Evolutionary conservation across 2,113 vertebrate genomes (phyloP).

Genomic region (Sinocyclocheilus anshuiensis): DNA sequence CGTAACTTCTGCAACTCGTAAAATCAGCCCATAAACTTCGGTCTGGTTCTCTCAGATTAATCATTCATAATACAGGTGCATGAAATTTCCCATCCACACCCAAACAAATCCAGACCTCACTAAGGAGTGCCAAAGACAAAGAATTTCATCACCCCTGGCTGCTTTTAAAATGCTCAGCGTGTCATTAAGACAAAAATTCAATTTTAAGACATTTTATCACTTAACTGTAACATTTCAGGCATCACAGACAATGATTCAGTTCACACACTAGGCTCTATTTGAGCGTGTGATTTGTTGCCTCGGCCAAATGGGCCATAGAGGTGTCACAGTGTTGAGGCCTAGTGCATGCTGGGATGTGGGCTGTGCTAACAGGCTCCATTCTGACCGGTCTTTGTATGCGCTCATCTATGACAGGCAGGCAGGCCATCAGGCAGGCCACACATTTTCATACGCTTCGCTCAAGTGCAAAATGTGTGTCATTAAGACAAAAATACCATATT

Average conservation of each 20-base stretch:
- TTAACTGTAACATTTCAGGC: too few species aligned
- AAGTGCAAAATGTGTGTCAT: too few species aligned
- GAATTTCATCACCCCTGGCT: conserved; percentile 20
- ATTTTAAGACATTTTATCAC: not conserved
- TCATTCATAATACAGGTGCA: conserved; percentile 15
- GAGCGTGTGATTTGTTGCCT: conserved; percentile 14
- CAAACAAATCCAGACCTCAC: conserved; percentile 16
- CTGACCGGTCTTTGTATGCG: not conserved
- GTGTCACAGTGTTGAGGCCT: conserved; percentile 5
- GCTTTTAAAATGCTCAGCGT: not conserved
- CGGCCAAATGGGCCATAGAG: conserved; percentile 12
- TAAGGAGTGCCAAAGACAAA: not conserved
- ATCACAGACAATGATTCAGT: not conserved
- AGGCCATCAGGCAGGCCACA: not conserved
- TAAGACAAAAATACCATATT: too few species aligned
- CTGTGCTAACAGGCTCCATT: not conserved
- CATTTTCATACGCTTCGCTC: not conserved
- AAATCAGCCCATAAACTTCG: conserved; percentile 1
- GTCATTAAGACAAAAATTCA: not conserved
- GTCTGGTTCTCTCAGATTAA: conserved; percentile 7
- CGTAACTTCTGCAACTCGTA: not conserved
- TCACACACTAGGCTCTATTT: conserved; percentile 10
- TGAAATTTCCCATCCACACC: conserved; percentile 28
- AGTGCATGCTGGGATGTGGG: not conserved
- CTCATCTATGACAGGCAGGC: not conserved